Percentiles rank a stretch among this genome's conserved stretches.
Evolutionary conservation across 2,888 invertebrate genomes (phyloP).

Genomic region (Hirtodrosophila trivittata): DNA sequence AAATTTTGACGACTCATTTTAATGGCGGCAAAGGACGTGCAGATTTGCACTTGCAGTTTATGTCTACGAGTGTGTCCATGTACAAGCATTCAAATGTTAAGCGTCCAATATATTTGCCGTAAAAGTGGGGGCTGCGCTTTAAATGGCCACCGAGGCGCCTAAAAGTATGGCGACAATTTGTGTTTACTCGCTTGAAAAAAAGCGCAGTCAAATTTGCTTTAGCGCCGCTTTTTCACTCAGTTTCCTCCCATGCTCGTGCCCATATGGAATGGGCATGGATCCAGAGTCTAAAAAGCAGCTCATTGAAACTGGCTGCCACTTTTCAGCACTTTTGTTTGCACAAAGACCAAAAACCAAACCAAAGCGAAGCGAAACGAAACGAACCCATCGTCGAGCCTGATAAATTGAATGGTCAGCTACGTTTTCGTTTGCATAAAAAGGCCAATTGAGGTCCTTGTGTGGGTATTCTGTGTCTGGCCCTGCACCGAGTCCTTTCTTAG

Average conservation of each 20-base stretch:
- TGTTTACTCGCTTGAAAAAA: conserved; percentile 51
- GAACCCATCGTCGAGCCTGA: conserved; percentile 64
- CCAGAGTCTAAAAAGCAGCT: conserved; percentile 10
- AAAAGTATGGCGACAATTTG: conserved; percentile 60
- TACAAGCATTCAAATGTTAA: conserved; percentile 46
- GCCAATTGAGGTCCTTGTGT: conserved; percentile 36
- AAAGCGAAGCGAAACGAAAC: conserved; percentile 21
- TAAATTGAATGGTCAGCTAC: conserved; percentile 76
- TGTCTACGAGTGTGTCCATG: conserved; percentile 4
- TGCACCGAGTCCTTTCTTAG: conserved; percentile 23
- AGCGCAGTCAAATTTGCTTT: conserved; percentile 59
- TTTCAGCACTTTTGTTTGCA: conserved; percentile 68
- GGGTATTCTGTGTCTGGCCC: neutral
- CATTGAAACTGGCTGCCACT: conserved; percentile 59
- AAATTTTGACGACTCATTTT: conserved; percentile 52
- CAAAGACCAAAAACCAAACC: conserved; percentile 59
- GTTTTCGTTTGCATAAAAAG: conserved; percentile 62
- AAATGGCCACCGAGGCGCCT: conserved; percentile 43
- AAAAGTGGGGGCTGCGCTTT: conserved; percentile 41
- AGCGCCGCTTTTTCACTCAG: conserved; percentile 22
- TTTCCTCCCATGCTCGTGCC: conserved; percentile 15
- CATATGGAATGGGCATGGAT: neutral
- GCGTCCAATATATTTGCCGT: conserved; percentile 46
- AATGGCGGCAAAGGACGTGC: conserved; percentile 58
- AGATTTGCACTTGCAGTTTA: conserved; percentile 53